Evolutionary conservation across 2,888 invertebrate species (phyloP).

Genomic region (Galeopsomyia nigrocyanea): DNA sequence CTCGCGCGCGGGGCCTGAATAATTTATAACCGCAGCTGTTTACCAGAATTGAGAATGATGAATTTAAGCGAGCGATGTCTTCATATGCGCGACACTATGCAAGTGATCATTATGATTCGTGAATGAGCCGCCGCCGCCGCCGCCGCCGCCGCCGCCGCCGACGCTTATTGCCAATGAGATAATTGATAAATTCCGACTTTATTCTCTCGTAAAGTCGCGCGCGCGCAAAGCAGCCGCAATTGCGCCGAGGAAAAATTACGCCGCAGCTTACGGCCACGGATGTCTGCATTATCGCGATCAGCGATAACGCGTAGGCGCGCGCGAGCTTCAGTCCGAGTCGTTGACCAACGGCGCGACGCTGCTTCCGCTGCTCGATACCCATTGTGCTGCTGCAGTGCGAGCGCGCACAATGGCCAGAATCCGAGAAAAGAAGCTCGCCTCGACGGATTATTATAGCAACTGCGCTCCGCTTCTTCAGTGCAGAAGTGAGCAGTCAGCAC

Average conservation of each 20-base stretch:
- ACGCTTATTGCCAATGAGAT: constrained; percentile 44
- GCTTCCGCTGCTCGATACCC: constrained; percentile 55
- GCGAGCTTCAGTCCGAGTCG: not conserved
- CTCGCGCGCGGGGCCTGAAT: constrained; percentile 65
- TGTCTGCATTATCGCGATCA: constrained; percentile 43
- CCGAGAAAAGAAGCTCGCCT: not conserved
- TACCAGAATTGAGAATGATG: constrained; percentile 70
- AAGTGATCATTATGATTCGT: constrained; percentile 43
- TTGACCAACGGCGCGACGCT: constrained; percentile 30
- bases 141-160: no score
- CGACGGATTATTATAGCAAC: constrained; percentile 9
- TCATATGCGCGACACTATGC: constrained; percentile 47
- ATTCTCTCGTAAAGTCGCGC: constrained; percentile 21
- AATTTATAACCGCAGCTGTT: constrained; percentile 69
- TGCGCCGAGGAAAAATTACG: constrained; percentile 43
- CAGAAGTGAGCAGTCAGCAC: constrained; percentile 66
- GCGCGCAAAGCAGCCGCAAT: constrained; percentile 15
- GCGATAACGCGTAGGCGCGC: constrained; percentile 42
- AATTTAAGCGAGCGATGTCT: constrained; percentile 64
- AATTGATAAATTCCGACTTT: constrained; percentile 48
- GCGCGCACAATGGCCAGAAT: constrained; percentile 33
- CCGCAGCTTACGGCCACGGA: constrained; percentile 25
- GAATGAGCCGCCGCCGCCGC: constrained; percentile 48
- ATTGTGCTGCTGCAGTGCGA: constrained; percentile 50
- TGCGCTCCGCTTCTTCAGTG: no score